A percentile compares a stretch with the other conserved stretches of the same genome.
phyloP scores from a whole-genome alignment of 2,888 invertebrate genomes.

The Chrysopilus asiliformis region DNA sequence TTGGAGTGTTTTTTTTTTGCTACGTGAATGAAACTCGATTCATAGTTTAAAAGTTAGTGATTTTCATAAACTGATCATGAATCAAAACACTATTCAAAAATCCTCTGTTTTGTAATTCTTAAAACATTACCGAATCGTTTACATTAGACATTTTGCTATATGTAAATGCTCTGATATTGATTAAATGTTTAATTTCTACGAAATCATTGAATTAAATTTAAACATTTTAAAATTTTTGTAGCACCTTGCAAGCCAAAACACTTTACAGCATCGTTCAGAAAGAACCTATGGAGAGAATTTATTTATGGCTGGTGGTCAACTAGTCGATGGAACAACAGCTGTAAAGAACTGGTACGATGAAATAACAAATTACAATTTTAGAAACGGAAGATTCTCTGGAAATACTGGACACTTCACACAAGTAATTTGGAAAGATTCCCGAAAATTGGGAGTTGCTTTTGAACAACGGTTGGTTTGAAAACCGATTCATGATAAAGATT shows the following conservation, averaged over 20 bases:
- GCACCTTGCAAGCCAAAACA: slow-evolving; percentile 45
- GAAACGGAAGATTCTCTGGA: slow-evolving; percentile 43
- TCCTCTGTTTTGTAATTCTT: background rate
- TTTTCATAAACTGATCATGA: too few relatives aligned
- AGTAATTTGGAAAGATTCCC: slow-evolving; percentile 60
- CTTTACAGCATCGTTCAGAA: slow-evolving; percentile 56
- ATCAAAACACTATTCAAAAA: too few relatives aligned
- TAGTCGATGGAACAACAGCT: slow-evolving; percentile 51
- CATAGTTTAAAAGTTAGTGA: too few relatives aligned
- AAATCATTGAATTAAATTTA: background rate
- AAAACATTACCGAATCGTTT: too few relatives aligned
- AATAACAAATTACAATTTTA: slow-evolving; percentile 50
- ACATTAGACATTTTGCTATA: too few relatives aligned
- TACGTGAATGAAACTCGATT: too few relatives aligned
- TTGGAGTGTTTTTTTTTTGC: too few relatives aligned
- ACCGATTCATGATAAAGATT: background rate
- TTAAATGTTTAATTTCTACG: background rate
- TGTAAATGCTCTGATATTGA: too few relatives aligned
- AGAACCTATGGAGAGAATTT: slow-evolving; percentile 69
- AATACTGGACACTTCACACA: slow-evolving; percentile 67
- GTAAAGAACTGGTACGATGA: slow-evolving; percentile 68
- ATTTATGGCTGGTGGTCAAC: slow-evolving; percentile 57
- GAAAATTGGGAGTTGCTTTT: slow-evolving; percentile 58
- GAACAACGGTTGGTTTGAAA: slow-evolving; percentile 29
- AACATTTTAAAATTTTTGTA: background rate